Evolutionary conservation across 2,888 invertebrate genomes (phyloP), one percentile per base, ranked within the genome.

Genomic region (Camptogramma bilineatum): DNA sequence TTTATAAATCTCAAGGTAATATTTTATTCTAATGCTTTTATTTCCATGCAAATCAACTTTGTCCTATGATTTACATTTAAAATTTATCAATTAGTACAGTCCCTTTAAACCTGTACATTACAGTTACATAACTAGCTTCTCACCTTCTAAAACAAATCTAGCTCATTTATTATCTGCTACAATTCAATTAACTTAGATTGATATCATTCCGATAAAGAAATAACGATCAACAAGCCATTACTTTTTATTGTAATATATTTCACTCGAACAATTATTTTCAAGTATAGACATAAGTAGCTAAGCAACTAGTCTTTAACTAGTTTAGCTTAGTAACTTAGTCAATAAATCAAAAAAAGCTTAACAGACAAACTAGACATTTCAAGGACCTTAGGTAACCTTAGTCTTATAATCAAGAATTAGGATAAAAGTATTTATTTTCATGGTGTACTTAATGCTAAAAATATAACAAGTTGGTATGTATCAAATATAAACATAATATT

Each of bases 211-310:
- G 44, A 68, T 65, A 64, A 59, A 65, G 58, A 61, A 61, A 68
- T 72, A 60, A 66, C 52, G 55, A 64, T 55, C 62, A 73, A 68
- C 67, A 51, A 65, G 64, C 65, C 52, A 68, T 71, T 70, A 72
- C 61, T 76, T 73, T 75, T 73, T 67, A 72, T 71, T 55, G 69
- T 63, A 61, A 52, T 47, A 44, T 66, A 63, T 69, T 62, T 72
- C 72, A 63, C 57, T 9, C 13, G 19, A 31, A 53, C 73, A 77
- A 80, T 82, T 84, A 84, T 78, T 76, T 79, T 75, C 75, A 75
- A 75, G 76, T 76, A 74, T 70, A 70, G 3, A 4, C 48, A 54
- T 17, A 61, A 61, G 48, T 46, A 48, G 28, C 34, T 61, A 9
- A 39, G 9, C 57, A 57, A 50, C 39, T 50, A n/a, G 1, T 31